These are phyloP conservation scores for Akabosia matsudoensis DNA, from an alignment of 1,140 invertebrate species.

Conservation along the genomic window DNA sequence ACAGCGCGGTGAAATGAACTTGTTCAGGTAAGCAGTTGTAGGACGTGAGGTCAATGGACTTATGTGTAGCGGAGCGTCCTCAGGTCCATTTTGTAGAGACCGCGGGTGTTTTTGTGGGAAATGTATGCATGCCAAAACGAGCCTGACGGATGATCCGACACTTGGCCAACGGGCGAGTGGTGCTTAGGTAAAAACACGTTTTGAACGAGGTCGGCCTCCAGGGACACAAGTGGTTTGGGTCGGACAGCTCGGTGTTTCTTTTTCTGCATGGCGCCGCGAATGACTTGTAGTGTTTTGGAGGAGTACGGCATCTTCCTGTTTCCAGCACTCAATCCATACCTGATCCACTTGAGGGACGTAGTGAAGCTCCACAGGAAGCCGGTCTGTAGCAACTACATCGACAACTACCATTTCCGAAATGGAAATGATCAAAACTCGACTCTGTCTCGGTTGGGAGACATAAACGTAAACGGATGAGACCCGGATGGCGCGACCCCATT, in stretches of 20 bases:
- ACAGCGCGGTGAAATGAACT: conserved; percentile 68
- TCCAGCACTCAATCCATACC: conserved; percentile 76
- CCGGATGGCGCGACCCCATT: conserved; percentile 71
- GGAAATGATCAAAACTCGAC: conserved; percentile 70
- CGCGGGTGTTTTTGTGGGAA: conserved; percentile 68
- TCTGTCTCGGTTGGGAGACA: conserved; percentile 68
- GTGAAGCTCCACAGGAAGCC: conserved; percentile 65
- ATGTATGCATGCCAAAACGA: conserved; percentile 64
- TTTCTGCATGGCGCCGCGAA: conserved; percentile 72
- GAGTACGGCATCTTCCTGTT: conserved; percentile 59
- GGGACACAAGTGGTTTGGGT: conserved; percentile 68
- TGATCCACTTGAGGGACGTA: conserved; percentile 73
- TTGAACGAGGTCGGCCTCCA: conserved; percentile 67
- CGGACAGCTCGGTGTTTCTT: conserved; percentile 69
- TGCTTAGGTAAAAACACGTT: conserved; percentile 67
- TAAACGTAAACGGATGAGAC: conserved; percentile 72
- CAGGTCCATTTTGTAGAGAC: conserved; percentile 71
- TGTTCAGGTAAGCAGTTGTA: conserved; percentile 70
- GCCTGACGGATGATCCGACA: not conserved
- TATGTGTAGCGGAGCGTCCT: conserved; percentile 70
- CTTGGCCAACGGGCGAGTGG: not conserved
- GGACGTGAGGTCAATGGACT: conserved; percentile 67
- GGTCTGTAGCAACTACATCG: conserved; percentile 71
- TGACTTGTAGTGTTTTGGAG: conserved; percentile 71
- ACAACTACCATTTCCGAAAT: conserved; percentile 71